Percentiles rank a stretch among this genome's conserved stretches.
These are phyloP conservation scores for Bos indicus DNA, from an alignment of 2,113 vertebrate genomes.

Conservation along the genomic window DNA sequence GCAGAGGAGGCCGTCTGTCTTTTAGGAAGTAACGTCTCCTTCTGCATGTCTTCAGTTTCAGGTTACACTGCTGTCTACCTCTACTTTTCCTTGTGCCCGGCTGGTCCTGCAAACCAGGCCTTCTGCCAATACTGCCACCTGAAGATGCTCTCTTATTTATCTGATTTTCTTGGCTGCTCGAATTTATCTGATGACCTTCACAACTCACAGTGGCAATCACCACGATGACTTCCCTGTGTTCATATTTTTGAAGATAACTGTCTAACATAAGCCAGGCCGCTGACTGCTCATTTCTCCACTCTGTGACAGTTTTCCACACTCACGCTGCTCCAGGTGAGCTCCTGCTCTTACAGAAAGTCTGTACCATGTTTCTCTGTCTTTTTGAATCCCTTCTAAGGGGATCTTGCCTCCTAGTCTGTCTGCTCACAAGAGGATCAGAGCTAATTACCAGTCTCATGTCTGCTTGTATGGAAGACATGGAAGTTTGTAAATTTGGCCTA, in stretches of 20 bases:
- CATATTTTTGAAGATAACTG: not conserved
- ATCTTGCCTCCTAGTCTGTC: not conserved
- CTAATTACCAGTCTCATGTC: not conserved
- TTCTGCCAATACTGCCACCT: not conserved
- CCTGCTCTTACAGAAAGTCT: not conserved
- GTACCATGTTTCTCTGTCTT: rapidly evolving
- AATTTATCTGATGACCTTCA: not conserved
- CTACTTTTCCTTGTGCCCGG: rapidly evolving
- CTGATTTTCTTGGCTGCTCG: too few relatives aligned
- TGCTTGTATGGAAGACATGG: not conserved
- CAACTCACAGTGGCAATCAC: not conserved
- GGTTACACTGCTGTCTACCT: rapidly evolving
- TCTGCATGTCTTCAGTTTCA: too few relatives aligned
- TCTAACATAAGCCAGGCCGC: not conserved
- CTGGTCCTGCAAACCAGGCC: not conserved
- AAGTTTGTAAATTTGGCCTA: not conserved
- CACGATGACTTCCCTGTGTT: rapidly evolving
- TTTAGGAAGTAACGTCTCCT: rapidly evolving
- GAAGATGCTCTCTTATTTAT: not conserved
- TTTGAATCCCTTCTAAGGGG: not conserved
- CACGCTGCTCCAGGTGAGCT: not conserved
- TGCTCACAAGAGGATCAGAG: not conserved
- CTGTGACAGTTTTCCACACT: not conserved
- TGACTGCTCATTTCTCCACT: not conserved
- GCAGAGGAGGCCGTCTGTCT: rapidly evolving